Evolutionary conservation across 2,797 vertebrate genomes (phyloP), one percentile per base, ranked within the genome.

Genomic region (Artibeus lituratus): DNA sequence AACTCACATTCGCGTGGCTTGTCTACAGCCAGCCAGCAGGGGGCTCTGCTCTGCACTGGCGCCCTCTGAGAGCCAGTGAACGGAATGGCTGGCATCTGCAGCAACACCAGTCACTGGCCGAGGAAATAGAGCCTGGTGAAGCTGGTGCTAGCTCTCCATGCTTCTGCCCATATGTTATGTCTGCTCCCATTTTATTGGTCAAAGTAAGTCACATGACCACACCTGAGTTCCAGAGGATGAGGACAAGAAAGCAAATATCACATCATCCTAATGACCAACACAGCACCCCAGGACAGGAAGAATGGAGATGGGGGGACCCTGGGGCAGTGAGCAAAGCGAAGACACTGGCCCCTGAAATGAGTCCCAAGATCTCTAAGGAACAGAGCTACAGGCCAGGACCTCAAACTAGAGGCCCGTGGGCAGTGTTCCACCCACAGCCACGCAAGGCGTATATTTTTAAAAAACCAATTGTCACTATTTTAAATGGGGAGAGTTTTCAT

Each of bases 281-380:
- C 9, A 16, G 57, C 0, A 3, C 18, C 53, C 42, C 32, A 62
- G 55, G 22, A 5, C 2, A 83, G 39, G 53, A 80, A 55, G 55
- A 21, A 6, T 0, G 49, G 10, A 21, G 11, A 3, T 18, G 24
- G 42, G 72, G 49, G 26, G 0, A 21, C 1, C n/a, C 4, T 0
- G 18, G 35, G 11, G 21, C 19, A 1, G 14, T 44, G 29, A 72
- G 10, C 44, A 74, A 15, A 74, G 22, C 7, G 32, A 86, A 35
- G 18, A 3, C 18, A 22, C 53, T 9, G 7, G 35, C 24, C 12
- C 65, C 53, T 8, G 18, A 51, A 90, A 76, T 7, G 32, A 72
- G 10, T 16, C 42, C 47, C 0, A n/a, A 85, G 69, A 81, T 10
- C 10, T 67, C 67, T 65, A n/a, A 86, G 0, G 0, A 32, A 19